Evolutionary conservation across 1,140 invertebrate genomes (phyloP), one percentile per base, ranked within the genome.

Genomic region (Aphidius gifuensis): DNA sequence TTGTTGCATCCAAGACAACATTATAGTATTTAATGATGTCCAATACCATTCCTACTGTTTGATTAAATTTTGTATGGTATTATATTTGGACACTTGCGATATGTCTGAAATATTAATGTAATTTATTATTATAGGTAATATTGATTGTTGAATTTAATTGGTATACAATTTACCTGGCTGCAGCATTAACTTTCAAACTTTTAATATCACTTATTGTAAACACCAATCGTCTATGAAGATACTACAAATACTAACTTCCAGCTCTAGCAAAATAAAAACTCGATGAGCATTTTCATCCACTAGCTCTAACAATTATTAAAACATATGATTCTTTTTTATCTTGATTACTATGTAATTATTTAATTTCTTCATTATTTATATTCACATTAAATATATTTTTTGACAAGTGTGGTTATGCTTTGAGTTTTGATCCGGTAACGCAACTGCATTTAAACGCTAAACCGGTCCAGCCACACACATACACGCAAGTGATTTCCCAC

Each of bases 241-340:
- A 99, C 67, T 88, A 94, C 4, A 92, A 82, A 54, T 84, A 82
- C 51, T 96, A 96, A 63, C 98, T 81, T 44, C 97, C 97, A 67
- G 93, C 90, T 16, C 91, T 90, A n/a, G 90, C 88, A 32, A 99
- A 79, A 82, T 98, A 98, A 8, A 93, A 82, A 1, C 92, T 88
- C 23, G 90, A 87, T 4, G 97, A 96, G 82, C 96, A 98, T 0
- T 97, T 97, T 0, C 99, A 79, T 7, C 97, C 97, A 42, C 97
- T 97, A 64, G 89, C 87, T n/a, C 97, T 97, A 38, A 99, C 91
- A 66, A 99, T 88, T 9, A 99, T 88, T 9, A 96, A 90, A 39
- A 86, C 87, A 23, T 88, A 81, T 16, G 84, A 82, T 74, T 90
- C 91, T 7, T 99, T 77, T 68, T 81, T 86, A 57, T 86, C 63